Conservation (phyloP, 2,113 vertebrate genomes). For the Notiomystis cincta region DNA sequence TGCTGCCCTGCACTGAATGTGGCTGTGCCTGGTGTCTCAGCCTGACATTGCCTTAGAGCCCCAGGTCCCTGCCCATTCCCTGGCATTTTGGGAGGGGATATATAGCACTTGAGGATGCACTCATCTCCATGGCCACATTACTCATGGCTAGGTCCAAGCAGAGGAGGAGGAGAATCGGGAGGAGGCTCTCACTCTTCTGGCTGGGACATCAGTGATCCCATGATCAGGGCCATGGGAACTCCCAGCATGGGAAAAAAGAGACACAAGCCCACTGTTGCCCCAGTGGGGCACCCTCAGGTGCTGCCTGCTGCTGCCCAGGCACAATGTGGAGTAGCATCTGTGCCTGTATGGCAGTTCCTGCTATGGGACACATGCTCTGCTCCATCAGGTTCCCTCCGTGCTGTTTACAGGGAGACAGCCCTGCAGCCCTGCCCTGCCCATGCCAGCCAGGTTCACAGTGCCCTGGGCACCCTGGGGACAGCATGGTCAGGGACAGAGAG, state of each 20-base stretch:
- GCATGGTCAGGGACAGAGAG: background rate
- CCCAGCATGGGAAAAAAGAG: background rate
- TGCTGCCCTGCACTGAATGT: background rate
- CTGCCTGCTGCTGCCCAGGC: background rate
- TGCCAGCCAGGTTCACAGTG: background rate
- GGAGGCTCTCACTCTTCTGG: background rate
- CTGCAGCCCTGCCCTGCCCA: background rate
- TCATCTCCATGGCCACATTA: no score
- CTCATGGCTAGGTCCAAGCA: background rate
- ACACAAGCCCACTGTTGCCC: background rate
- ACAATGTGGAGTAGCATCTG: background rate
- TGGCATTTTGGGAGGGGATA: background rate
- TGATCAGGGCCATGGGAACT: background rate
- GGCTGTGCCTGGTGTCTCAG: background rate
- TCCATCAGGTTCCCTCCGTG: background rate
- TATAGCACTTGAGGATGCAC: background rate
- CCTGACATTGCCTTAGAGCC: background rate
- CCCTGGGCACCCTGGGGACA: background rate
- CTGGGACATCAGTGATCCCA: no score
- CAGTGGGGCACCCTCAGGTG: background rate
- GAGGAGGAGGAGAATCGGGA: background rate
- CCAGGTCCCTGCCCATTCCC: rapidly evolving
- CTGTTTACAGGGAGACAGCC: background rate
- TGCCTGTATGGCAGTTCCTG: background rate
- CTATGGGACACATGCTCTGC: background rate